Conservation (phyloP, 2,113 vertebrate species). For the Paraplagusia blochii region DNA sequence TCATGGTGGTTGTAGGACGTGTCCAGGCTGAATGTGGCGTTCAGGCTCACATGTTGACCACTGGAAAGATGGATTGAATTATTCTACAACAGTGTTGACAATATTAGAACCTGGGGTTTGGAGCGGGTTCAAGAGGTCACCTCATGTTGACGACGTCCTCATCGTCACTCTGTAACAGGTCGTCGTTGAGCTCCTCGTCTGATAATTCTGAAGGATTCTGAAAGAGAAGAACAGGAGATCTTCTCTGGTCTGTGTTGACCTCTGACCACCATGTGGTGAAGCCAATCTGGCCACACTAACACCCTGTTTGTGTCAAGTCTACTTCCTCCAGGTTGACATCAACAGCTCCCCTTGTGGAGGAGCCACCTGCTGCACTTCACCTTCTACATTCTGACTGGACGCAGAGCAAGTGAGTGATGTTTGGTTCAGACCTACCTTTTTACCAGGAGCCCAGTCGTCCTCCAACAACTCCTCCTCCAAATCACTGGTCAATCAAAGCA, state of each 20-base stretch:
- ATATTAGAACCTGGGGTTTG: neutral
- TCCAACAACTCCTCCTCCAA: slow-evolving; percentile 92
- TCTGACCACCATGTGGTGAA: slow-evolving; percentile 65
- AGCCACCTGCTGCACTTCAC: slow-evolving; percentile 62
- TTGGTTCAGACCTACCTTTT: slow-evolving; percentile 84
- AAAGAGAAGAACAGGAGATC: slow-evolving; percentile 32
- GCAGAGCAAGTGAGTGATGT: slow-evolving; percentile 2
- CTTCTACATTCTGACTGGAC: slow-evolving; percentile 12
- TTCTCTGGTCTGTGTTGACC: too few relatives aligned
- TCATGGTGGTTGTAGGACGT: slow-evolving; percentile 80
- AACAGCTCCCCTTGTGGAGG: slow-evolving; percentile 62
- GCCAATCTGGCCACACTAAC: slow-evolving; percentile 70
- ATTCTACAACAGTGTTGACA: neutral
- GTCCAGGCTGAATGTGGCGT: slow-evolving; percentile 75
- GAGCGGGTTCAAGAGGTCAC: slow-evolving; percentile 43
- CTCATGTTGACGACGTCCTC: slow-evolving; percentile 78
- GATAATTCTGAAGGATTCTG: slow-evolving; percentile 93
- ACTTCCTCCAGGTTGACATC: slow-evolving; percentile 67
- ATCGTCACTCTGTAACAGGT: slow-evolving; percentile 95
- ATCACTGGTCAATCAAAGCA: slow-evolving; percentile 77
- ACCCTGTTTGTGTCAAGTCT: slow-evolving; percentile 60
- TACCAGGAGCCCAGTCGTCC: slow-evolving; percentile 88
- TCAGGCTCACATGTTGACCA: slow-evolving; percentile 82
- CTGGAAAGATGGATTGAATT: slow-evolving; percentile 52
- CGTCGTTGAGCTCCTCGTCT: slow-evolving; percentile 95